These are phyloP conservation scores for Ursus arctos DNA, from an alignment of 2,113 vertebrate genomes.

Conservation along the genomic window DNA sequence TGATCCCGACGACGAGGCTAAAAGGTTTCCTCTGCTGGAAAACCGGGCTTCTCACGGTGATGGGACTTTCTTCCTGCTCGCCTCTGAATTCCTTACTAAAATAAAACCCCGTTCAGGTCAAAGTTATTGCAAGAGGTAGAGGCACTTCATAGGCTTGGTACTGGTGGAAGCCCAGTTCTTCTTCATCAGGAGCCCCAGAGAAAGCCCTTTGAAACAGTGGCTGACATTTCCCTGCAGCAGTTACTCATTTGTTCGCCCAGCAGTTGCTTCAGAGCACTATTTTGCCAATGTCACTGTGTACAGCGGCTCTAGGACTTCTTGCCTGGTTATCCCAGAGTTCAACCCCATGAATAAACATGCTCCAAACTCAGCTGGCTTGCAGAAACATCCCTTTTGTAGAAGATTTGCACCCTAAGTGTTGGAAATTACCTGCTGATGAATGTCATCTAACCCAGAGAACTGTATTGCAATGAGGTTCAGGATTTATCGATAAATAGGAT, in stretches of 20 bases:
- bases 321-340: constrained; percentile 35
- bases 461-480: constrained; percentile 69
- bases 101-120: neutral
- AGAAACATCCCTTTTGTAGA: constrained; percentile 61
- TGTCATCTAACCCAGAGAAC: constrained; percentile 67
- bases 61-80: neutral
- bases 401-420: constrained; percentile 74
- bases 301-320: neutral
- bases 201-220: neutral
- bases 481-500: constrained; percentile 81
- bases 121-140: neutral
- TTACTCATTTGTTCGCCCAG: neutral
- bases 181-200: neutral
- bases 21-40: neutral
- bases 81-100: neutral
- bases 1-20: neutral
- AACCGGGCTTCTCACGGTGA: neutral
- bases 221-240: neutral
- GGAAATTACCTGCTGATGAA: constrained; percentile 77
- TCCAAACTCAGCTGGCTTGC: constrained; percentile 51
- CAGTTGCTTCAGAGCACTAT: neutral
- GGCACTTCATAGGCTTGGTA: neutral
- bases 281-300: neutral
- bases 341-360: constrained; percentile 57
- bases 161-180: neutral